Percentiles rank a stretch among this genome's conserved stretches.
Conservation (phyloP, 64 coral and sea anemone species). For the Pocillopora damicornis region DNA sequence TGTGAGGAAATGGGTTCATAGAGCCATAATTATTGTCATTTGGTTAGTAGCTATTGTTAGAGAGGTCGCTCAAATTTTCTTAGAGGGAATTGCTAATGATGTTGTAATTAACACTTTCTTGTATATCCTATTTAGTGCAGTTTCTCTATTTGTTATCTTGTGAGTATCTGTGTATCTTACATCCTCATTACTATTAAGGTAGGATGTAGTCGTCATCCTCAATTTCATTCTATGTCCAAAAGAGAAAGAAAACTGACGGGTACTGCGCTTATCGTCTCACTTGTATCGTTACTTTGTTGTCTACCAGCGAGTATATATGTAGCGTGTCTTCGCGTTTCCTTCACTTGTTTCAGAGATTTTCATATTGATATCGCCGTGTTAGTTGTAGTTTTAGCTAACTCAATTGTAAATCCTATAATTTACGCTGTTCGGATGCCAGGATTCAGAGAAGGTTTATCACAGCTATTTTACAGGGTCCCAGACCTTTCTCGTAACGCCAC, state of each 20-base stretch:
- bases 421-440: background rate
- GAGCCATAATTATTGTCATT: background rate
- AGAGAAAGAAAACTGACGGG: conserved; percentile 8
- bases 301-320: background rate
- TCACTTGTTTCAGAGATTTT: too few relatives aligned
- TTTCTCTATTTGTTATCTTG: conserved; percentile 6
- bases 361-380: background rate
- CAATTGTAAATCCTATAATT: conserved; percentile 14
- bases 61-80: conserved; percentile 4
- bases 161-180: conserved; percentile 1
- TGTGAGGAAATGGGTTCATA: background rate
- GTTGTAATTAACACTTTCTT: background rate
- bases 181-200: background rate
- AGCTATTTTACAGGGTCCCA: background rate
- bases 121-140: background rate
- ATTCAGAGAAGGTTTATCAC: background rate
- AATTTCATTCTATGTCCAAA: background rate
- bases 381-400: background rate
- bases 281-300: background rate
- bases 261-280: background rate
- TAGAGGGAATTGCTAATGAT: background rate
- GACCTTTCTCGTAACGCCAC: too few relatives aligned
- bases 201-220: background rate
- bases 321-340: background rate
- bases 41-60: background rate